These are phyloP conservation scores for Drosophila watanabei DNA, from an alignment of 1,140 invertebrate genomes.

Conservation along the genomic window DNA sequence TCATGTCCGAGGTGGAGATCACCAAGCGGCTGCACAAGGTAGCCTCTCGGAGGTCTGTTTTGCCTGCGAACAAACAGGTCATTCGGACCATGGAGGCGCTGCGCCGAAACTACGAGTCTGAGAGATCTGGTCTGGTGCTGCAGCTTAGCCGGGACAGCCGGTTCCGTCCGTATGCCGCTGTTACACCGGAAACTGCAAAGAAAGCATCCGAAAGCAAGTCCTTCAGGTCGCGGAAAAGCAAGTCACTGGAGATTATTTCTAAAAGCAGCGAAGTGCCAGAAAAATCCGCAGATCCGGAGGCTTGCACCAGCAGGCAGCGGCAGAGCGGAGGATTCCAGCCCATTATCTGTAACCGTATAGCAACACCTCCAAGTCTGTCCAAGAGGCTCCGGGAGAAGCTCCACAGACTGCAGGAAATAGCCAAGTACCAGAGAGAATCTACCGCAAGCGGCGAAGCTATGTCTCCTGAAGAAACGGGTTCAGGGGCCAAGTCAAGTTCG, in stretches of 20 bases:
- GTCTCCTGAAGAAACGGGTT: neutral
- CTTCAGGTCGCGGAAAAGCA: neutral
- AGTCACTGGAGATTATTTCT: neutral
- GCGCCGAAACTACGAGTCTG: constrained; percentile 20
- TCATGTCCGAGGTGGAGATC: constrained; percentile 45
- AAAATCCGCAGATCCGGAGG: neutral
- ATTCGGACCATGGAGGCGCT: constrained; percentile 23
- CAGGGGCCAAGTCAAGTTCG: neutral
- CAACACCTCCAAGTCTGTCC: constrained; percentile 6
- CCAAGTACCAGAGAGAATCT: too few species aligned
- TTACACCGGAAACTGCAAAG: too few species aligned
- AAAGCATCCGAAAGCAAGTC: too few species aligned
- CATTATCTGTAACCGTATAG: constrained; percentile 17
- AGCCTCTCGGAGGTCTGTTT: neutral
- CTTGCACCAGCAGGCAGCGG: neutral
- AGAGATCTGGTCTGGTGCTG: constrained; percentile 27
- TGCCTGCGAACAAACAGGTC: neutral
- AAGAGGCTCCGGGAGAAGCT: constrained; percentile 9
- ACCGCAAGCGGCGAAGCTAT: neutral
- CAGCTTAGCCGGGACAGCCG: constrained; percentile 28
- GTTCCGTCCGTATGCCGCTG: neutral
- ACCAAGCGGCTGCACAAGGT: constrained; percentile 24
- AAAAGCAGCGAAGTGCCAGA: neutral
- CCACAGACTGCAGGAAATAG: neutral
- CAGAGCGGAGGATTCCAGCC: constrained; percentile 17